phyloP scores from a whole-genome alignment of 2,113 vertebrate genomes.

The Microtus ochrogaster region DNA sequence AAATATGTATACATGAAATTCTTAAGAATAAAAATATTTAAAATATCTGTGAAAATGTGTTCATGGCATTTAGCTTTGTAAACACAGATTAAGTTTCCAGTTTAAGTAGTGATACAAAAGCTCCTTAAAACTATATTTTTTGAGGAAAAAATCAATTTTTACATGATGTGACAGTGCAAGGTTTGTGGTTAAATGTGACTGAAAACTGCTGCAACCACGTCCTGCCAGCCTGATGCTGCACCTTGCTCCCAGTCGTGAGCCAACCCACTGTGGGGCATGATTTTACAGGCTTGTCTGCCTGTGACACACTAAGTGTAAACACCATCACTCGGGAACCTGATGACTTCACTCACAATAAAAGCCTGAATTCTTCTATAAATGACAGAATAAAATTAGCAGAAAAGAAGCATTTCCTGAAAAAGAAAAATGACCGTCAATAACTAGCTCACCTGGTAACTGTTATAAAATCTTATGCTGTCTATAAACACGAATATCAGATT shows the following conservation, averaged over 20 bases:
- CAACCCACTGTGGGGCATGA: rapidly evolving
- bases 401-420: constrained; percentile 6
- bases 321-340: background rate
- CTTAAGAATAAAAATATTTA: background rate
- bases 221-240: background rate
- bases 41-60: background rate
- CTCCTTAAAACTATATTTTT: background rate
- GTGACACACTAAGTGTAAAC: background rate
- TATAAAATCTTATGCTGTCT: background rate
- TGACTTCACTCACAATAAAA: background rate
- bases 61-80: background rate
- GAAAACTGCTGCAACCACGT: background rate
- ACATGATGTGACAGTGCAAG: background rate
- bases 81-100: background rate
- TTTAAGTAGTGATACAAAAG: background rate
- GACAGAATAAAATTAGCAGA: background rate
- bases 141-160: background rate
- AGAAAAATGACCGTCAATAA: background rate
- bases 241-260: background rate
- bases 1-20: background rate
- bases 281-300: background rate
- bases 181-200: background rate
- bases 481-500: background rate
- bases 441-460: too few relatives aligned
- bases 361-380: constrained; percentile 20